These are phyloP conservation scores for Crotalus tigris DNA, from an alignment of 2,113 vertebrate genomes.

Conservation along the genomic window DNA sequence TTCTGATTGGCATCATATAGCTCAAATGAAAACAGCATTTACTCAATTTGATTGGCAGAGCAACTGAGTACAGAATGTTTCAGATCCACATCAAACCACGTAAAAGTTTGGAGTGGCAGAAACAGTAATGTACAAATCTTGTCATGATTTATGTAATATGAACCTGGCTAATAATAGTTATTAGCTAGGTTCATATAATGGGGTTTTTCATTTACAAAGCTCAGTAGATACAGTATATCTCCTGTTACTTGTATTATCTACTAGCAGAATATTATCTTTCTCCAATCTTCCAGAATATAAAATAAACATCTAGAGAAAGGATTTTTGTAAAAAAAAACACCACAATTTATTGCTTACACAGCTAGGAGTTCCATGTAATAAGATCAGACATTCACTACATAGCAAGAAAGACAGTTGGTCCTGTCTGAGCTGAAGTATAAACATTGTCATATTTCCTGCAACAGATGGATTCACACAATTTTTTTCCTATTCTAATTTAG, in stretches of 20 bases:
- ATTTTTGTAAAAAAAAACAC: background rate
- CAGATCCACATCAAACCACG: background rate
- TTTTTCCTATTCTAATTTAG: background rate
- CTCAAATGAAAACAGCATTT: background rate
- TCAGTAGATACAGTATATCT: background rate
- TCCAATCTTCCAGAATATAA: background rate
- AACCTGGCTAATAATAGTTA: background rate
- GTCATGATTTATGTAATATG: background rate
- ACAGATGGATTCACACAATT: background rate
- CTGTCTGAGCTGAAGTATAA: background rate
- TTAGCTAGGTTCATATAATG: too few relatives aligned
- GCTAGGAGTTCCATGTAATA: background rate
- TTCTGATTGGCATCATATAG: background rate
- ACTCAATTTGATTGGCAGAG: background rate
- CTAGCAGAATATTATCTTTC: background rate
- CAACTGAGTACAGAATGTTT: background rate
- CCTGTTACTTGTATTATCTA: background rate
- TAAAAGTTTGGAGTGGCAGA: background rate
- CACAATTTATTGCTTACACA: slow-evolving; percentile 27
- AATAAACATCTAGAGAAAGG: background rate
- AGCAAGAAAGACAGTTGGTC: background rate
- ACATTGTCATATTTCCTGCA: background rate
- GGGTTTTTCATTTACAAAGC: background rate
- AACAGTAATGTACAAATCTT: background rate
- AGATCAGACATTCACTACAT: background rate